Conservation (phyloP, 2,797 vertebrate species). For the Propithecus perrieri region DNA sequence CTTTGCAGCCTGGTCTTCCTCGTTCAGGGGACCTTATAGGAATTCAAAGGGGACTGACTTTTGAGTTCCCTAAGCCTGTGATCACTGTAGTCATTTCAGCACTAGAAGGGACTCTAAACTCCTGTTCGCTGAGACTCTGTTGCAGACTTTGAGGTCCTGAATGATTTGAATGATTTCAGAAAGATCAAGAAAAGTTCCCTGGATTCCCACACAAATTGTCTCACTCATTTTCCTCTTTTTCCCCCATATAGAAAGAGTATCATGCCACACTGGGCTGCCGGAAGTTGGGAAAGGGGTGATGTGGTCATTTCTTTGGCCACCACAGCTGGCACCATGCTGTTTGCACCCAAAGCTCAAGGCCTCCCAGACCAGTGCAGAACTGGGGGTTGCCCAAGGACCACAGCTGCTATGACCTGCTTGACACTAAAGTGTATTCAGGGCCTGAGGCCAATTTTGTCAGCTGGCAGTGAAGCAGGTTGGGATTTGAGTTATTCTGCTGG, state of each 20-base stretch:
- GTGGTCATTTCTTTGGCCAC: neutral
- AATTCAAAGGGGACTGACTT: neutral
- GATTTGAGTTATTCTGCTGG: neutral
- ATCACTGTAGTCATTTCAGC: neutral
- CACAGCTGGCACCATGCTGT: neutral
- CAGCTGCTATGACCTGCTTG: neutral
- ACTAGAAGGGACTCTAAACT: neutral
- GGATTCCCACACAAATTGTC: neutral
- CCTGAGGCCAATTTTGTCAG: neutral
- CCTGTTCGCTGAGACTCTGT: neutral
- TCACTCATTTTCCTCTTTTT: neutral
- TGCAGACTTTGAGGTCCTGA: neutral
- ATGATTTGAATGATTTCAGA: neutral
- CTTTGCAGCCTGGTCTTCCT: neutral
- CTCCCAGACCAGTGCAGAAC: neutral
- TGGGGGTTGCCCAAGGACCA: neutral
- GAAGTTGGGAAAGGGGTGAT: neutral
- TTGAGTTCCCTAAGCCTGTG: neutral
- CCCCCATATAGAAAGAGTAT: too few relatives aligned
- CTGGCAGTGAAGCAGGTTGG: neutral
- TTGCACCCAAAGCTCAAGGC: neutral
- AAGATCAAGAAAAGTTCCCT: neutral
- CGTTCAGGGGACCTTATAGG: neutral
- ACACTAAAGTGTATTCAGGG: neutral
- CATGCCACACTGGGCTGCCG: too few relatives aligned